Conservation (phyloP, 1,140 invertebrate species). For the Drosophila rufa region DNA sequence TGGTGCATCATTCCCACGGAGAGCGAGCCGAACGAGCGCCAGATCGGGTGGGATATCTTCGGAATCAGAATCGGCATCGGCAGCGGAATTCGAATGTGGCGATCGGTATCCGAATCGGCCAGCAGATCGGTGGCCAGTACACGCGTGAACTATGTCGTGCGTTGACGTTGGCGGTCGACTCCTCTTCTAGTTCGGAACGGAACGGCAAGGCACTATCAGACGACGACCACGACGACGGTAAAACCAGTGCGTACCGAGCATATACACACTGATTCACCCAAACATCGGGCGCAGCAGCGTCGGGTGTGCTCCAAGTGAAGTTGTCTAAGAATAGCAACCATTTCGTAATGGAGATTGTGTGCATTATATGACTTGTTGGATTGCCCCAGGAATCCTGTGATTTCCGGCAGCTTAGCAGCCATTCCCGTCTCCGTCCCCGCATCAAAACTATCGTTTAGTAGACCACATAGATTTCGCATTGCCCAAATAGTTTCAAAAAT, state of each 20-base stretch:
- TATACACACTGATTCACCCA: slow-evolving; percentile 38
- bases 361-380: slow-evolving; percentile 43
- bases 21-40: slow-evolving; percentile 6
- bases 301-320: slow-evolving; percentile 49
- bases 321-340: slow-evolving; percentile 45
- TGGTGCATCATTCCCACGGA: not conserved
- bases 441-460: slow-evolving; percentile 12
- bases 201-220: slow-evolving; percentile 56
- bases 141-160: slow-evolving; percentile 81
- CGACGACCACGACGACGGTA: slow-evolving; percentile 43
- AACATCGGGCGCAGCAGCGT: slow-evolving; percentile 3
- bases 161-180: slow-evolving; percentile 60
- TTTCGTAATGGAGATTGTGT: slow-evolving; percentile 47
- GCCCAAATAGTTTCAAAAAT: slow-evolving; percentile 76
- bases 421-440: slow-evolving; percentile 4
- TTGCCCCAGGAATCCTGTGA: slow-evolving; percentile 24
- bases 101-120: slow-evolving; percentile 31
- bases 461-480: slow-evolving; percentile 37
- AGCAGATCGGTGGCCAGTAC: slow-evolving; percentile 57
- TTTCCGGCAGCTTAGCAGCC: slow-evolving; percentile 23
- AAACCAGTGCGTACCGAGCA: slow-evolving; percentile 23
- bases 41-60: slow-evolving; percentile 35
- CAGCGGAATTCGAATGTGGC: slow-evolving; percentile 6
- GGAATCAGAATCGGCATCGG: slow-evolving; percentile 15
- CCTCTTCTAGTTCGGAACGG: slow-evolving; percentile 60